Percentiles rank a stretch among this genome's conserved stretches.
These are phyloP conservation scores for Rhogogaster chlorosoma DNA, from an alignment of 2,888 invertebrate species.

Conservation along the genomic window DNA sequence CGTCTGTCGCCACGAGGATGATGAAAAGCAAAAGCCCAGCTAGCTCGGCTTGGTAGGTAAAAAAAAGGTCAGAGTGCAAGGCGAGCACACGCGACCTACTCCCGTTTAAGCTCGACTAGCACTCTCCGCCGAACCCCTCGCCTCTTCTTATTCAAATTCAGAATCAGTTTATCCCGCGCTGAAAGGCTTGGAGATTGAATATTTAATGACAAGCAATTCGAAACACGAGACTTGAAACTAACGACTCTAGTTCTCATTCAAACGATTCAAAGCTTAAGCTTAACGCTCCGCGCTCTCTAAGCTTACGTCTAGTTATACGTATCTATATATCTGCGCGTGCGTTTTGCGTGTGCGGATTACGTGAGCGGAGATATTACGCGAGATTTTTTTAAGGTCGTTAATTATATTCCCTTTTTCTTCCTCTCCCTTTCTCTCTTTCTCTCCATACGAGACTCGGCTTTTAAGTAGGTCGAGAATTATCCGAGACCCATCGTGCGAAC, in stretches of 20 bases:
- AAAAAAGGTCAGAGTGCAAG: conserved; percentile 28
- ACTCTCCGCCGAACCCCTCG: neutral
- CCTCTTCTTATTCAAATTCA: conserved; percentile 46
- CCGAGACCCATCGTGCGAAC: neutral
- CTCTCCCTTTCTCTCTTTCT: conserved; percentile 33
- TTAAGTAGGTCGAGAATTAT: conserved; percentile 26
- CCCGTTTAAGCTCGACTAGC: conserved; percentile 29
- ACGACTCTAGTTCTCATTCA: conserved; percentile 44
- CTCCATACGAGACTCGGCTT: neutral
- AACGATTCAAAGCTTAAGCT: conserved; percentile 5
- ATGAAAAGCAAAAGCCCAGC: neutral
- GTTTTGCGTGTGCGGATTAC: neutral
- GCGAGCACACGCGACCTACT: conserved; percentile 42
- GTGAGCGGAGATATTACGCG: conserved; percentile 1
- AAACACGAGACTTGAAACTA: conserved; percentile 43
- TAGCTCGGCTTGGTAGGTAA: neutral
- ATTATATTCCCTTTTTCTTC: conserved; percentile 22
- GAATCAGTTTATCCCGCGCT: conserved; percentile 44
- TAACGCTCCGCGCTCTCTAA: neutral
- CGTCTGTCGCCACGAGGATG: neutral
- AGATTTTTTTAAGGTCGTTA: conserved; percentile 6
- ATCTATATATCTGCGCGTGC: neutral
- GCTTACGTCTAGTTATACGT: neutral
- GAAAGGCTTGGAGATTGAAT: conserved; percentile 47
- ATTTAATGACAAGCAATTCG: conserved; percentile 47